Conservation (phyloP, 37 sponge, comb jelly and placozoan species). For the Eunapius fragilis region DNA sequence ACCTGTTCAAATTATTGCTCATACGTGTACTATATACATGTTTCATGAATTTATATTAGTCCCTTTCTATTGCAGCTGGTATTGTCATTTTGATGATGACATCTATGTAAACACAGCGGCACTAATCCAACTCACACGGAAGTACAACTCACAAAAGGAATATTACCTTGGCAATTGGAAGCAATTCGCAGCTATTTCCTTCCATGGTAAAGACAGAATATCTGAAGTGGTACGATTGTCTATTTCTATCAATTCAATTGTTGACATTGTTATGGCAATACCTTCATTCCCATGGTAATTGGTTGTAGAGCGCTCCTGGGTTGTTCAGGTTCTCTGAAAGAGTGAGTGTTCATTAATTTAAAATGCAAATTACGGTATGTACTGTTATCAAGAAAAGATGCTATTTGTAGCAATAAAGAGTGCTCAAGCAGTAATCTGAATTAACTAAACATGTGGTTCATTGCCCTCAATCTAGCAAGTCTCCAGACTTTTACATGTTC, state of each 20-base stretch:
- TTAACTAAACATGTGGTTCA: too few species aligned
- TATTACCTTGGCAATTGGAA: constrained; percentile 13
- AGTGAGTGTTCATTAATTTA: too few species aligned
- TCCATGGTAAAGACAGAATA: background rate
- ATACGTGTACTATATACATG: too few species aligned
- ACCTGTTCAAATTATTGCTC: too few species aligned
- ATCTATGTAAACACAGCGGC: constrained; percentile 18
- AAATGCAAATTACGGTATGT: too few species aligned
- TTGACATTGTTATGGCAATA: background rate
- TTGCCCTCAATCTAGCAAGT: too few species aligned
- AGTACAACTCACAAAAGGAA: background rate
- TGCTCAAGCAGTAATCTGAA: too few species aligned
- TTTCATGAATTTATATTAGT: background rate
- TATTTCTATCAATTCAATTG: too few species aligned
- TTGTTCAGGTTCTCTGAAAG: background rate
- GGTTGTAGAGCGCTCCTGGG: background rate
- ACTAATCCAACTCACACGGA: background rate
- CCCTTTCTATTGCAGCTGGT: constrained; percentile 42
- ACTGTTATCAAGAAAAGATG: too few species aligned
- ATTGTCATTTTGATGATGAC: constrained; percentile 56
- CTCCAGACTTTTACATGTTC: too few species aligned
- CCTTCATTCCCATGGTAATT: background rate
- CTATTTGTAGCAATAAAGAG: too few species aligned
- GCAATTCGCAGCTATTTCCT: background rate
- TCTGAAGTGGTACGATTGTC: background rate